phyloP scores from a whole-genome alignment of 2,113 vertebrate species.

The Hippolais icterina region DNA sequence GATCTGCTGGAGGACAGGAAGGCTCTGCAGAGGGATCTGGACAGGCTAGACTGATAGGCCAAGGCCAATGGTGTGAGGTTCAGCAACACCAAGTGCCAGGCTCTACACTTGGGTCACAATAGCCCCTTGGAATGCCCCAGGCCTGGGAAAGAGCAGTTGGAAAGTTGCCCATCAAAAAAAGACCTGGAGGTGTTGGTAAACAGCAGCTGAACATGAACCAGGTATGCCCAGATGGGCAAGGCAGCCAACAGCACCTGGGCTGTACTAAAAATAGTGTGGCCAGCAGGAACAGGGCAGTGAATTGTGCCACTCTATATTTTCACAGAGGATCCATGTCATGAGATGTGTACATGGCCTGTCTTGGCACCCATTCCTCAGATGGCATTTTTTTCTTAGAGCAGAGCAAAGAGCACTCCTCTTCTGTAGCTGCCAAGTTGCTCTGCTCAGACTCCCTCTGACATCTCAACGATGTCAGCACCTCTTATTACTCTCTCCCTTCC shows the following conservation, averaged over 20 bases:
- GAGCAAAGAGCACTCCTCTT: constrained; percentile 16
- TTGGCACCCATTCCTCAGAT: neutral
- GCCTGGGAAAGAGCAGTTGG: neutral
- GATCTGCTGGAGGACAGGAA: neutral
- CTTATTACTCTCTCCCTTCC: neutral
- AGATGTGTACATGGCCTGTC: neutral
- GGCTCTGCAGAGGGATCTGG: neutral
- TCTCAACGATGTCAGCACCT: neutral
- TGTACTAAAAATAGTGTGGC: neutral
- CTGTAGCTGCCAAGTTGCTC: neutral
- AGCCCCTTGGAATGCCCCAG: neutral
- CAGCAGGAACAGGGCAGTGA: neutral
- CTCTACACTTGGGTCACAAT: neutral
- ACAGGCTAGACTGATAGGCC: neutral
- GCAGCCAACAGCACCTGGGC: neutral
- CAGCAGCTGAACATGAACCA: neutral
- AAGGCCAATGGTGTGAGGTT: neutral
- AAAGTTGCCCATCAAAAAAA: neutral
- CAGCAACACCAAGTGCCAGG: neutral
- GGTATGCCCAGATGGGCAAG: neutral
- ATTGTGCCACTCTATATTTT: neutral
- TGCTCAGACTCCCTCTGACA: neutral
- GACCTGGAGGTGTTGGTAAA: neutral
- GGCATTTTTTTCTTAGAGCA: neutral
- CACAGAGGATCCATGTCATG: neutral